These are phyloP conservation scores for Carterocephalus palaemon DNA, from an alignment of 2,888 invertebrate genomes.

Conservation along the genomic window DNA sequence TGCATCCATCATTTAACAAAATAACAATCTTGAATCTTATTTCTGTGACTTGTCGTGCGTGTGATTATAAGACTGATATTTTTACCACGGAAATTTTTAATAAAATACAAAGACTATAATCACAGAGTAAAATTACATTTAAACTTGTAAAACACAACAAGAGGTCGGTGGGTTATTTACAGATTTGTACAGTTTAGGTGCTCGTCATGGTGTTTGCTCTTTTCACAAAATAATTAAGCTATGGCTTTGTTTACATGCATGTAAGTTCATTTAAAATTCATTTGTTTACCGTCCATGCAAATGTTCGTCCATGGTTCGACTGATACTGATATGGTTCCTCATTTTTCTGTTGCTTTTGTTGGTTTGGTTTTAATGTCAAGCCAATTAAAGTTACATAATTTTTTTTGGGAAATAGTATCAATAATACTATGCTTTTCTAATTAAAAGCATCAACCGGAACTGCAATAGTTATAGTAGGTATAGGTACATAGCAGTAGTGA, in stretches of 20 bases:
- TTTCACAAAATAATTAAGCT: conserved; percentile 46
- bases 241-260: conserved; percentile 57
- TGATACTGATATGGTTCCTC: conserved; percentile 8
- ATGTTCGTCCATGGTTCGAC: conserved; percentile 16
- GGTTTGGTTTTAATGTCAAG: conserved; percentile 22
- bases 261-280: conserved; percentile 48
- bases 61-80: no score
- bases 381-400: conserved; percentile 25
- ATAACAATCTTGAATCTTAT: no score
- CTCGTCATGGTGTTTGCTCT: conserved; percentile 71
- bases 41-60: no score
- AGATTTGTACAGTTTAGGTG: conserved; percentile 55
- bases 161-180: conserved; percentile 63
- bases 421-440: no score
- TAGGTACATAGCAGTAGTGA: conserved; percentile 89
- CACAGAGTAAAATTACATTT: no score
- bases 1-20: no score
- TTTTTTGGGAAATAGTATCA: background rate
- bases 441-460: no score
- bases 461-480: conserved; percentile 94
- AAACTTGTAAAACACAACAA: no score
- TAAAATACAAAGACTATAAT: no score
- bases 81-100: no score
- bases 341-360: conserved; percentile 26
- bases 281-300: conserved; percentile 24